These are phyloP conservation scores for Seriola aureovittata DNA, from an alignment of 2,113 vertebrate genomes.

Conservation along the genomic window DNA sequence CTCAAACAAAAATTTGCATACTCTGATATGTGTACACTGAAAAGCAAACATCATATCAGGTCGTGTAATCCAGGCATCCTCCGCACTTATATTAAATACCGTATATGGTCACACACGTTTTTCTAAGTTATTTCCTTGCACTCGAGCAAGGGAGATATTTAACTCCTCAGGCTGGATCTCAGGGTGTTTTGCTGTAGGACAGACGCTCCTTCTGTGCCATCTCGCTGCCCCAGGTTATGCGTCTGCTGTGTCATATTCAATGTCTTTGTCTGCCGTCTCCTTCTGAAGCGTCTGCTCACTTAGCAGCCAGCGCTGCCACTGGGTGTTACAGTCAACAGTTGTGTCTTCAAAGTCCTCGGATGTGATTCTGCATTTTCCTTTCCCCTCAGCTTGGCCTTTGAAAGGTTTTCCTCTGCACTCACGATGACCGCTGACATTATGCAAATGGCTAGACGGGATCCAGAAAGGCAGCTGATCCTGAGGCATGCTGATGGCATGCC, in stretches of 20 bases:
- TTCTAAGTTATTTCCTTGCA: background rate
- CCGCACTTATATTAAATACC: background rate
- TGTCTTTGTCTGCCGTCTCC: constrained; percentile 45
- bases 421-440: constrained; percentile 62
- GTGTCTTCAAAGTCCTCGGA: constrained; percentile 38
- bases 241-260: constrained; percentile 49
- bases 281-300: constrained; percentile 21
- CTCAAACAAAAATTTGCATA: constrained; percentile 11
- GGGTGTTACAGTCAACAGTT: constrained; percentile 60
- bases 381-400: constrained; percentile 35
- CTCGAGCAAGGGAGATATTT: background rate
- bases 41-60: constrained; percentile 5
- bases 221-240: constrained; percentile 43
- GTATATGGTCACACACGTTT: background rate
- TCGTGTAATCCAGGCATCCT: background rate
- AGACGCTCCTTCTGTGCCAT: constrained; percentile 15
- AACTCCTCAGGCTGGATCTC: constrained; percentile 22
- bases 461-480: constrained; percentile 50
- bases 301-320: constrained; percentile 50
- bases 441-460: constrained; percentile 41
- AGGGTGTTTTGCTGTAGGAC: constrained; percentile 18
- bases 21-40: background rate
- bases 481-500: constrained; percentile 47
- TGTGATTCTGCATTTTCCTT: constrained; percentile 49
- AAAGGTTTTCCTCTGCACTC: constrained; percentile 41